Conservation (phyloP, 64 coral and sea anemone genomes). For the Orbicella faveolata region DNA sequence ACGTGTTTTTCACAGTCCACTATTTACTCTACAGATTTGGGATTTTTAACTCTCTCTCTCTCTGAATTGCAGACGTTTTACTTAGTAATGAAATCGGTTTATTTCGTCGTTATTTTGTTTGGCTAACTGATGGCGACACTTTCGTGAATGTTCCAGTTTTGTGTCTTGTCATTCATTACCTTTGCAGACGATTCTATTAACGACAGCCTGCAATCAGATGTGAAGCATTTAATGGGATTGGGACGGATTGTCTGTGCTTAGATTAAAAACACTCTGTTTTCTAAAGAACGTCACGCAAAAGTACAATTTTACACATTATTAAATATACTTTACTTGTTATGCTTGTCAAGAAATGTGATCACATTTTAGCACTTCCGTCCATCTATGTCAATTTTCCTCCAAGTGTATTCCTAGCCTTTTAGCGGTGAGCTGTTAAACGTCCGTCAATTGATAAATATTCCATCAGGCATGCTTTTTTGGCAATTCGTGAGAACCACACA, state of each 20-base stretch:
- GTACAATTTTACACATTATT: constrained; percentile 30
- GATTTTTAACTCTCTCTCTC: neutral
- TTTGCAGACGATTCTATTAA: neutral
- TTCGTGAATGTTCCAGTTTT: neutral
- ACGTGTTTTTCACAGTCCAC: neutral
- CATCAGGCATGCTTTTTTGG: constrained; percentile 20
- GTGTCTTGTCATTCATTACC: neutral
- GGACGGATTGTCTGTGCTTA: neutral
- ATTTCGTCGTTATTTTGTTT: constrained; percentile 37
- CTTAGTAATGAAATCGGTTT: neutral
- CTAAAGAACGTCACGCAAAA: neutral
- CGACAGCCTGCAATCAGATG: neutral
- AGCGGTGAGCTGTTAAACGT: neutral
- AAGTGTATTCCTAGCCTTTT: constrained; percentile 15
- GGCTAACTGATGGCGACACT: constrained; percentile 2
- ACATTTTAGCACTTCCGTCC: constrained; percentile 26
- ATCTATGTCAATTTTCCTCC: constrained; percentile 8
- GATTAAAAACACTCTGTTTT: neutral
- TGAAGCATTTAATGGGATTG: neutral
- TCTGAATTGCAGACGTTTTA: neutral
- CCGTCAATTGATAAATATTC: constrained; percentile 28
- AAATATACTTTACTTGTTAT: constrained; percentile 3
- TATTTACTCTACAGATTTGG: constrained; percentile 29
- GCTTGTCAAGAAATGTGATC: constrained; percentile 43
- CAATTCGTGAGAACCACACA: neutral